Conservation (phyloP, 2,797 vertebrate genomes). For the Australoheros facetus region DNA sequence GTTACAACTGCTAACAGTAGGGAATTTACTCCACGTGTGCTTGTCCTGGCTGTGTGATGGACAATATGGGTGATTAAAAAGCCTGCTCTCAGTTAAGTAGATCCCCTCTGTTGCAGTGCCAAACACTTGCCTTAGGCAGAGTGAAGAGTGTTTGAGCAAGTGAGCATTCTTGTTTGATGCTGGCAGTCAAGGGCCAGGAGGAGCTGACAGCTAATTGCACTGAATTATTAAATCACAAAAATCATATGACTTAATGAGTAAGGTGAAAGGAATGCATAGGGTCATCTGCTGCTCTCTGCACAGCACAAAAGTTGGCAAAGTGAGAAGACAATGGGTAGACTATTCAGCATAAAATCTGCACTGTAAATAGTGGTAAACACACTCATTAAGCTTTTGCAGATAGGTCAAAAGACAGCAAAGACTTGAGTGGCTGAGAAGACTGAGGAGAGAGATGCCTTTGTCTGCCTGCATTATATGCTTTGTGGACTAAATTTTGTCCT, state of each 20-base stretch:
- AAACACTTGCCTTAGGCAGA: not conserved
- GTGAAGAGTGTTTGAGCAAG: not conserved
- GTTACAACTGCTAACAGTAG: not conserved
- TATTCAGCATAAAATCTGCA: too few species aligned
- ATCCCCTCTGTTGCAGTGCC: not conserved
- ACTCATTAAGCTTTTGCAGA: not conserved
- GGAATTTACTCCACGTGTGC: not conserved
- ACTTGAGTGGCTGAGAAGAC: not conserved
- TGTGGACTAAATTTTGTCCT: too few species aligned
- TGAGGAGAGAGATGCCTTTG: too few species aligned
- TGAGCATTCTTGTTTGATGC: not conserved
- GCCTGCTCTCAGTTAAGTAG: not conserved
- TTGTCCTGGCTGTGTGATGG: not conserved
- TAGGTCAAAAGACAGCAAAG: not conserved
- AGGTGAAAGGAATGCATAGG: not conserved
- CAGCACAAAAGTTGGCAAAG: not conserved
- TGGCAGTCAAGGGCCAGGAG: not conserved
- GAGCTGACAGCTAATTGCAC: not conserved
- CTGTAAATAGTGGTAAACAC: not conserved
- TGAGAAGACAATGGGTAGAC: not conserved
- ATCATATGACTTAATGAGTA: not conserved
- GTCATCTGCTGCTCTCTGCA: not conserved
- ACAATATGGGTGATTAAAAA: not conserved
- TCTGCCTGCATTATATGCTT: too few species aligned
- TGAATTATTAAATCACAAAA: conserved; percentile 4